Base-by-base conservation (phyloP, 2,888 invertebrate genomes). In the Hirtodrosophila duncani region DNA sequence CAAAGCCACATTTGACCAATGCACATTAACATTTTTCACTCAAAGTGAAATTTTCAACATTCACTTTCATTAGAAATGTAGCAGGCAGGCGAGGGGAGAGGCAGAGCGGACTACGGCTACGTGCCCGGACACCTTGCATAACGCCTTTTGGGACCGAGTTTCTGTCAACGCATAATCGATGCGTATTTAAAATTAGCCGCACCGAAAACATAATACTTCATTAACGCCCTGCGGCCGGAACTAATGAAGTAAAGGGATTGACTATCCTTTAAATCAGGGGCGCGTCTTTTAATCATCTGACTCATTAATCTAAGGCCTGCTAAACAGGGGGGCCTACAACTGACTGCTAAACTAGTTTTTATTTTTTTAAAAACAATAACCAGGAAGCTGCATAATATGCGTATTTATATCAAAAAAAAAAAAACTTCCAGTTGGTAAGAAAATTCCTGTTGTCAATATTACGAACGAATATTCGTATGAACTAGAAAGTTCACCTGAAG, bases 51-150 rank as follows among this genome's bases (percentile, higher is more conserved):
- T 64, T 79, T 71, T 48, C 52, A 62, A 55, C 81, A 60, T 61
- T 78, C 70, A 64, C 80, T 81, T 78, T 81, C 77, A 68, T 78
- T 75, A 69, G 79, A 72, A 81, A 78, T 79, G 62, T 58, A 29
- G 16, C 43, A 8, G 20, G 7, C 7, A 17, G 18, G 17, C 27
- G 24, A 24, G 11, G 17, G 11, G 10, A 14, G n/a, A 14, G 10
- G n/a, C 13, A 8, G 29, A 1, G 8, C 45, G 46, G 38, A 33
- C 37, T 46, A 45, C 44, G 14, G 36, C 9, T n/a, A n/a, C n/a
- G n/a, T n/a, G 4, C 14, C n/a, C 11, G 6, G 20, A 18, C 11
- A 10, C 5, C 17, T 56, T 56, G 24, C 48, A 14, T 57, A 56
- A 56, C 21, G 24, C 14, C 7, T 17, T 30, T 13, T 10, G 14